A percentile compares a stretch with the other conserved stretches of the same genome.
phyloP scores from a whole-genome alignment of 2,113 vertebrate species.

The Phylloscopus whistleri region DNA sequence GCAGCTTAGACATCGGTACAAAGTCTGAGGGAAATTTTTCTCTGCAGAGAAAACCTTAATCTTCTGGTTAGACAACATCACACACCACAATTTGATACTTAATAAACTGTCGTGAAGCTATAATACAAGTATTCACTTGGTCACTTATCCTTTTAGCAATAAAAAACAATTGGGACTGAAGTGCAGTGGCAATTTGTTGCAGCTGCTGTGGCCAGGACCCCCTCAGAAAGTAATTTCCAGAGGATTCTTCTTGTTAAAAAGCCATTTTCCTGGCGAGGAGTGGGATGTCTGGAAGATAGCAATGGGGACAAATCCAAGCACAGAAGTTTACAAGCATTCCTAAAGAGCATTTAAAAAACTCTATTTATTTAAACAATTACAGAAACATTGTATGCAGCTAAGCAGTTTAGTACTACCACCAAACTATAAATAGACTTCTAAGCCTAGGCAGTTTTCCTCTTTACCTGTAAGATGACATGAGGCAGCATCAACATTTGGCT shows the following conservation, averaged over 20 bases:
- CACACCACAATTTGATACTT: constrained; percentile 18
- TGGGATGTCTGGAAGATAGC: constrained; percentile 62
- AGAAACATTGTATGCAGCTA: constrained; percentile 44
- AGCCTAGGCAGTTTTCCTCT: neutral
- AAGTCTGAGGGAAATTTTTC: constrained; percentile 3
- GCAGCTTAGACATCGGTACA: neutral
- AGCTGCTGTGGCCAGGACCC: constrained; percentile 63
- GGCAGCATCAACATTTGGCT: neutral
- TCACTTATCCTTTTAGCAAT: constrained; percentile 53
- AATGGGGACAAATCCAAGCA: constrained; percentile 26
- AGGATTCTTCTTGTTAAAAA: constrained; percentile 72
- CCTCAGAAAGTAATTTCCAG: constrained; percentile 57
- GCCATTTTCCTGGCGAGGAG: constrained; percentile 54
- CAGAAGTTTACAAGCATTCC: constrained; percentile 58
- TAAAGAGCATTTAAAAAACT: constrained; percentile 50
- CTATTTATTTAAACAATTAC: constrained; percentile 61
- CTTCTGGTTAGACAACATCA: constrained; percentile 39
- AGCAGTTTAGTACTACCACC: constrained; percentile 14
- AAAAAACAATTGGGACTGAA: constrained; percentile 40
- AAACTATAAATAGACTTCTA: constrained; percentile 1
- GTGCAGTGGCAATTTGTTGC: constrained; percentile 51
- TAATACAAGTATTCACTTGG: constrained; percentile 17
- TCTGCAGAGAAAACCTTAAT: constrained; percentile 47
- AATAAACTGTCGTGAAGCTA: neutral
- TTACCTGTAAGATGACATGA: neutral